Evolutionary conservation across 2,888 invertebrate species (phyloP), one percentile per base, ranked within the genome.

Genomic region (Leptinotarsa juncta): DNA sequence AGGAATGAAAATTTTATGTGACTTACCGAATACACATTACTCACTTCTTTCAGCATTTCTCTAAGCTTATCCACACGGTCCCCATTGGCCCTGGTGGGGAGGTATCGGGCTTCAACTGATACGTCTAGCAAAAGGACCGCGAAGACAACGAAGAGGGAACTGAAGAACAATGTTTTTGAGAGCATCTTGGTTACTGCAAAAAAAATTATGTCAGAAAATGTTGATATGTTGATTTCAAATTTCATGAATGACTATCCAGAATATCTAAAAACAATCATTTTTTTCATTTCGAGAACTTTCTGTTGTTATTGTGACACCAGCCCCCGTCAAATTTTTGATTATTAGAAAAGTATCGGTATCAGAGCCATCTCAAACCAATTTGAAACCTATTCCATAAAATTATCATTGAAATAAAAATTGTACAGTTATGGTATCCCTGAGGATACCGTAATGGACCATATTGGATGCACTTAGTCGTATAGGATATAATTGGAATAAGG

Each of bases 41-140:
- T 88, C 86, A 90, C 90, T 88, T 90, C 90, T 87, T 89, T 88
- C 85, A 90, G 87, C 78, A 90, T 84, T 81, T 90, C 90, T 79
- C 89, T 86, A 79, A 90, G 85, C 86, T 90, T 90, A 83, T 90
- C 90, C 83, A 90, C 85, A 82, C 89, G 87, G 83, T 90, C 90
- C 71, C 87, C 87, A 81, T 89, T 89, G 79, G 88, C 87, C 85
- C 90, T 87, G 80, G 90, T 90, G 67, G 90, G 90, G 75, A 90
- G 85, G 81, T 90, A 90, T 82, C 90, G 86, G 73, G 85, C 86
- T 77, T 87, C 86, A 1, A 69, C 76, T 55, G 87, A 86, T 84
- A 87, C 86, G 85, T 89, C 87, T 86, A 89, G 86, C 83, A 88
- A 85, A 71, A 82, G 72, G 26, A 78, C 74, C 65, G 78, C 74